These are phyloP conservation scores for Tragelaphus buxtoni DNA, from an alignment of 2,113 vertebrate species.

Conservation along the genomic window DNA sequence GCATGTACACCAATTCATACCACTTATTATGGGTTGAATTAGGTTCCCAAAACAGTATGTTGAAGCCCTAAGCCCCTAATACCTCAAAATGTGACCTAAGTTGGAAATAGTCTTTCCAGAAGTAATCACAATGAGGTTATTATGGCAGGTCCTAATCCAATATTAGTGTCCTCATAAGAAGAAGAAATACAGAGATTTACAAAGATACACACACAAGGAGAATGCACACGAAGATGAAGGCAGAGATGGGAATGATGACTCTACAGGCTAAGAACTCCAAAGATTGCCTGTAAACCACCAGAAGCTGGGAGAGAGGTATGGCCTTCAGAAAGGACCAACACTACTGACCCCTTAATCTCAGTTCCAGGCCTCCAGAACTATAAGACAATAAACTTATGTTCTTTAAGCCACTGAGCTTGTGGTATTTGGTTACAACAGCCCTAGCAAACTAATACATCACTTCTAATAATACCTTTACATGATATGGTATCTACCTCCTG, in stretches of 20 bases:
- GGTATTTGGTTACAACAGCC: not conserved
- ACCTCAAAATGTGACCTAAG: not conserved
- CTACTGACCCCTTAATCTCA: not conserved
- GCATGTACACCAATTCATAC: not conserved
- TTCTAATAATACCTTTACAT: not conserved
- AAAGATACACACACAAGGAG: not conserved
- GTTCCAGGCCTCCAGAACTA: not conserved
- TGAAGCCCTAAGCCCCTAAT: not conserved
- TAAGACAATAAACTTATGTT: not conserved
- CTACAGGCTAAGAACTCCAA: not conserved
- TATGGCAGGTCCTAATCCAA: not conserved
- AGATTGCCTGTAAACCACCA: not conserved
- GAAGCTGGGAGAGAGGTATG: not conserved
- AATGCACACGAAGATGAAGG: not conserved
- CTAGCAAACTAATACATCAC: not conserved
- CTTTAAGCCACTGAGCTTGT: not conserved
- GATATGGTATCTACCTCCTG: not conserved
- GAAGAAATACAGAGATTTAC: not conserved
- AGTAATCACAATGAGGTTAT: not conserved
- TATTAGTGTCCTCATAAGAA: not conserved
- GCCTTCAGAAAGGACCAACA: not conserved
- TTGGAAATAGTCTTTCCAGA: not conserved
- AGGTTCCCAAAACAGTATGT: not conserved
- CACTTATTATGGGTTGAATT: not conserved
- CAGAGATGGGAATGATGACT: not conserved